Percentiles rank a stretch among this genome's conserved stretches.
Evolutionary conservation across 1,140 invertebrate species (phyloP).

Genomic region (Drosophila burlai): DNA sequence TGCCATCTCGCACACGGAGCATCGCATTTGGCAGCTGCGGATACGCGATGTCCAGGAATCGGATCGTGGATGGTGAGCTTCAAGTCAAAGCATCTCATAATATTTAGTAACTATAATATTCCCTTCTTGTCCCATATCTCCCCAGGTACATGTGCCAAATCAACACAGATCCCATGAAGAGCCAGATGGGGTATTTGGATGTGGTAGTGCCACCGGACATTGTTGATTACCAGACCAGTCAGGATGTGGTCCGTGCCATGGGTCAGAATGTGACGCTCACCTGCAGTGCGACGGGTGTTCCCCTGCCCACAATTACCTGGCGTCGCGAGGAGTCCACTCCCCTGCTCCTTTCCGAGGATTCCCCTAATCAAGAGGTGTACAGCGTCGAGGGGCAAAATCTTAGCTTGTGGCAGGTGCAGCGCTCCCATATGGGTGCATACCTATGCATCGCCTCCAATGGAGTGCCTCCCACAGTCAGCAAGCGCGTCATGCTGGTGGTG

Average conservation of each 20-base stretch:
- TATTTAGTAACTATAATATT: background rate
- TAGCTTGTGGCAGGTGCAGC: constrained; percentile 82
- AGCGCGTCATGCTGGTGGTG: constrained; percentile 90
- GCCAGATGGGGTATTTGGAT: constrained; percentile 94
- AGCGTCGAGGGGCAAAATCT: constrained; percentile 84
- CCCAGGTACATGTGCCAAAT: constrained; percentile 91
- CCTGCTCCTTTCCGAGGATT: constrained; percentile 71
- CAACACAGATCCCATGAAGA: constrained; percentile 96
- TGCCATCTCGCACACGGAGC: constrained; percentile 92
- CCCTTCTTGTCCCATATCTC: background rate
- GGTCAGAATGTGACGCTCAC: constrained; percentile 91
- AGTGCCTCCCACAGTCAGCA: constrained; percentile 92
- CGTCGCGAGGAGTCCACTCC: constrained; percentile 88
- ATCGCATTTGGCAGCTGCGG: constrained; percentile 93
- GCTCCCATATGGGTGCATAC: constrained; percentile 85
- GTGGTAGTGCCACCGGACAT: constrained; percentile 94
- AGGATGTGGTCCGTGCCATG: constrained; percentile 90
- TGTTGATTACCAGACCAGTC: constrained; percentile 90
- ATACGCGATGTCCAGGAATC: constrained; percentile 92
- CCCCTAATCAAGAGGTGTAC: constrained; percentile 60
- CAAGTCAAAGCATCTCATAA: no score
- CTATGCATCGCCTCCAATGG: constrained; percentile 89
- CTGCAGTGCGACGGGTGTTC: constrained; percentile 91
- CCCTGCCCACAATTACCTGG: constrained; percentile 89
- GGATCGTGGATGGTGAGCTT: constrained; percentile 89